phyloP scores from a whole-genome alignment of 2,888 invertebrate genomes.

The Galeruca laticollis region DNA sequence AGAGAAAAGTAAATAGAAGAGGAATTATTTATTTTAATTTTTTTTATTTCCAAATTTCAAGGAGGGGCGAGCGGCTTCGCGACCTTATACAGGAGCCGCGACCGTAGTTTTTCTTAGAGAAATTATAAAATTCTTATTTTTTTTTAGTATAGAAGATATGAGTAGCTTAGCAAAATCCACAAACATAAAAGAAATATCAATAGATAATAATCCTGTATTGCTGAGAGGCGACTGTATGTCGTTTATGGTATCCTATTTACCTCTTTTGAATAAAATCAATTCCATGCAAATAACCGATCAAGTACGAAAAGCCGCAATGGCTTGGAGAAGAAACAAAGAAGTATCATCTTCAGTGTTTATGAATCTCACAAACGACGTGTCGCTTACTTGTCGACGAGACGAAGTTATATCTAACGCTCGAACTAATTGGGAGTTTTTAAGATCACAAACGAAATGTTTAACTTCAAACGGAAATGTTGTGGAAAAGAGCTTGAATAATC shows the following conservation, averaged over 20 bases:
- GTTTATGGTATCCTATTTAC: slow-evolving; percentile 84
- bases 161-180: slow-evolving; percentile 83
- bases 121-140: slow-evolving; percentile 13
- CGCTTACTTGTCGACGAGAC: slow-evolving; percentile 76
- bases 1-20: too few species aligned
- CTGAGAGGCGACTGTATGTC: slow-evolving; percentile 85
- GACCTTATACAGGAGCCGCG: too few species aligned
- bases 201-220: slow-evolving; percentile 88
- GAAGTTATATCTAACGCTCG: slow-evolving; percentile 87
- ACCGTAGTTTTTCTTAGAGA: too few species aligned
- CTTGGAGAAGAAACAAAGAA: slow-evolving; percentile 85
- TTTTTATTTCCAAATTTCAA: too few species aligned
- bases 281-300: slow-evolving; percentile 85
- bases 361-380: slow-evolving; percentile 72
- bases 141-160: slow-evolving; percentile 83
- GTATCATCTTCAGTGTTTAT: slow-evolving; percentile 76
- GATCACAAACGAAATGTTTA: slow-evolving; percentile 75
- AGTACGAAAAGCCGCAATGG: slow-evolving; percentile 78
- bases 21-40: too few species aligned
- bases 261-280: slow-evolving; percentile 79
- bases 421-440: slow-evolving; percentile 86
- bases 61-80: too few species aligned
- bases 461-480: slow-evolving; percentile 60
- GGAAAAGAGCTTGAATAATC: slow-evolving; percentile 57
- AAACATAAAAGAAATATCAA: slow-evolving; percentile 84